These are phyloP conservation scores for Lasius platythorax DNA, from an alignment of 2,888 invertebrate species.

Conservation along the genomic window DNA sequence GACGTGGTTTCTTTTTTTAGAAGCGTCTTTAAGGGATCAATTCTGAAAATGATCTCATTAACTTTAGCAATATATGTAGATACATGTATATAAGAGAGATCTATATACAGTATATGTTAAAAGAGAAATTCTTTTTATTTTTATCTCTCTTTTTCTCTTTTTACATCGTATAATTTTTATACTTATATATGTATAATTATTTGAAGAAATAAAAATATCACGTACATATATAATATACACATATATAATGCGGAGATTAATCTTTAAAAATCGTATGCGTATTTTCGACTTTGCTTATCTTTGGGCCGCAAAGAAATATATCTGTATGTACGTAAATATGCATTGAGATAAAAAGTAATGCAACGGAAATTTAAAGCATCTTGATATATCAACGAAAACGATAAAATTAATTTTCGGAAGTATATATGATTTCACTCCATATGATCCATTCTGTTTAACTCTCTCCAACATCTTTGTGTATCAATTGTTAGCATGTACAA, in stretches of 20 bases:
- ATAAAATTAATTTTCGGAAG: background rate
- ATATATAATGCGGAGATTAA: background rate
- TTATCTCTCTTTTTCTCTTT: background rate
- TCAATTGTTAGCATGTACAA: background rate
- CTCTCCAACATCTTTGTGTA: background rate
- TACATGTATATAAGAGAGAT: no score
- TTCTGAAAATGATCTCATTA: background rate
- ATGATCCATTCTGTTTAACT: background rate
- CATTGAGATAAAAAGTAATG: slow-evolving; percentile 6
- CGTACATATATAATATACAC: background rate
- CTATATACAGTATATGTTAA: background rate
- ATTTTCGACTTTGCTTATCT: slow-evolving; percentile 27
- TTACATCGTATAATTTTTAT: background rate
- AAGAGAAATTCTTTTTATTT: background rate
- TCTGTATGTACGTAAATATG: background rate
- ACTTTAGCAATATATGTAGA: background rate
- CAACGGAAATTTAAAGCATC: background rate
- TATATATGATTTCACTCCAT: background rate
- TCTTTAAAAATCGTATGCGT: background rate
- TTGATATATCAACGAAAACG: background rate
- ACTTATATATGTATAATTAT: background rate
- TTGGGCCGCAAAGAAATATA: background rate
- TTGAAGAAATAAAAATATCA: background rate
- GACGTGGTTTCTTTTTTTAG: background rate
- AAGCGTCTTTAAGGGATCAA: background rate